Evolutionary conservation across 2,888 invertebrate genomes (phyloP), one percentile per base, ranked within the genome.

Genomic region (Marronus borbonicus): DNA sequence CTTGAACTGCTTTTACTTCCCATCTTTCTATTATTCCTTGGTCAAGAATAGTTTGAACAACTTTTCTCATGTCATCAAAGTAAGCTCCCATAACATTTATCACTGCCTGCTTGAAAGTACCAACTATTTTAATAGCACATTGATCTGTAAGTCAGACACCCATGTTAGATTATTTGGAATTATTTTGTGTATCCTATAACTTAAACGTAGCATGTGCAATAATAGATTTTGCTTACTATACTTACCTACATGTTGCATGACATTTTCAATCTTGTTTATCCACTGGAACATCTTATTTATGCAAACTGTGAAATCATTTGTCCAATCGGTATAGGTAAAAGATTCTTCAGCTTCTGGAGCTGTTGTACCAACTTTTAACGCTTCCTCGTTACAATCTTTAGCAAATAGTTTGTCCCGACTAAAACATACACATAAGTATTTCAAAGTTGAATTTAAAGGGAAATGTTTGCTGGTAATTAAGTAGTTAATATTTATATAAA

Each of bases 61-160:
- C 49, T 14, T 66, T 76, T 17, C 50, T 72, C 79, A 79, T 55
- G 4, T 79, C 79, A 36, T 49, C 55, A 28, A 79, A 72, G 50
- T 79, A 79, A n/a, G 66, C 65, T 12, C 39, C 60, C 24, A 79
- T 72, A 28, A 79, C 28, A 14, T 72, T 74, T 55, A 66, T 69
- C n/a, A 76, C 44, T 3, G 79, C 72, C 10, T 39, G 14, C 17
- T 76, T 74, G 66, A 79, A 77, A 60, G 31, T 72, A n/a, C 44
- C 49, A 3, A 79, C 72, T 44, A 74, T 31, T 28, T 65, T 44
- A 31, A 58, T 70, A 14, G 79, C 76, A 65, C 72, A 76, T 14
- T 8, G 14, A 66, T 79, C 79, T 79, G 39, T 17, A 64, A 66
- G 44, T 44, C 8, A 44, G 12, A 44, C 5, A 39, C 8, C 7